Evolutionary conservation across 2,113 vertebrate species (phyloP).

Genomic region (Chinchilla lanigera): DNA sequence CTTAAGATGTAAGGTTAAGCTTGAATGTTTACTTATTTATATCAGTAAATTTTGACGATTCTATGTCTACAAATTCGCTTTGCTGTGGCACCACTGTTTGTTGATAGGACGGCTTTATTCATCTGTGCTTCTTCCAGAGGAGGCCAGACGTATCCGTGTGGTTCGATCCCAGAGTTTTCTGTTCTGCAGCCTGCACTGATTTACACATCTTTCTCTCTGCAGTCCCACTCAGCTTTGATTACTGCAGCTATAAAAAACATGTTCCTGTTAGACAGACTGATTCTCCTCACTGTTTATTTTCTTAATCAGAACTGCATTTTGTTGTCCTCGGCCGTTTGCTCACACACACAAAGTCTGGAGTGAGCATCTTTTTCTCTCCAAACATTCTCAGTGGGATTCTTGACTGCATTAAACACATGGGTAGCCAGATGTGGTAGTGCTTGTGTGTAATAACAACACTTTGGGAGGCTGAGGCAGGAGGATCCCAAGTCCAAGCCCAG

Average conservation of each 20-base stretch:
- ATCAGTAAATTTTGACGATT: not conserved
- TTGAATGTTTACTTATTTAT: not conserved
- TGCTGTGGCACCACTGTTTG: not conserved
- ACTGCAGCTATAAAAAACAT: not conserved
- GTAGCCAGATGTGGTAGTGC: not conserved
- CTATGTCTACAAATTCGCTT: not conserved
- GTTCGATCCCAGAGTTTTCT: not conserved
- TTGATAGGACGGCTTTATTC: not conserved
- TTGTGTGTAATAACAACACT: not conserved
- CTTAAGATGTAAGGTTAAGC: not conserved
- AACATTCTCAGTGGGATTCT: not conserved
- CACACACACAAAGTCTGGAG: not conserved
- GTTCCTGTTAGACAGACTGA: fast-evolving
- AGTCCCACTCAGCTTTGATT: fast-evolving
- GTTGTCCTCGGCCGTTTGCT: not conserved
- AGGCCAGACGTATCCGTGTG: fast-evolving
- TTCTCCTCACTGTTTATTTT: not conserved
- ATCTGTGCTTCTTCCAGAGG: not conserved
- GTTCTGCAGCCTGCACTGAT: not conserved
- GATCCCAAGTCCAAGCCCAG: not conserved
- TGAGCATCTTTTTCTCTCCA: not conserved
- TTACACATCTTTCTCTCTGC: not conserved
- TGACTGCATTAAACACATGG: too few species aligned
- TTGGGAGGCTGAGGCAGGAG: not conserved
- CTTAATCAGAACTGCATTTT: not conserved